Conservation (phyloP, 2,113 vertebrate species). For the Poecilia latipinna region DNA sequence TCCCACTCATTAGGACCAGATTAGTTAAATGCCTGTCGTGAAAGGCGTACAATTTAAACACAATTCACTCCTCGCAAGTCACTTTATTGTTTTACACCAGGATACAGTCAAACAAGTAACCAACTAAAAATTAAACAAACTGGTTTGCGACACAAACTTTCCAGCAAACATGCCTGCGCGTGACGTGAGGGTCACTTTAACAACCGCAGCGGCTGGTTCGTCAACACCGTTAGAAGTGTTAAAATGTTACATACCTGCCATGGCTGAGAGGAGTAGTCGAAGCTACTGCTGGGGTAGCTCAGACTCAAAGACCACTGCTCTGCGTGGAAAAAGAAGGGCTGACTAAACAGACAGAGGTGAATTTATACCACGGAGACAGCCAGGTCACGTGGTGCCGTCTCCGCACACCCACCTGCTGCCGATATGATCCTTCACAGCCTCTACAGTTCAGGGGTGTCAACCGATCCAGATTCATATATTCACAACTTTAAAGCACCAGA, state of each 20-base stretch:
- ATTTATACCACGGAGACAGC: slow-evolving; percentile 67
- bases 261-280: slow-evolving; percentile 50
- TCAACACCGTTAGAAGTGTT: neutral
- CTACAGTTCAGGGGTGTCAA: neutral
- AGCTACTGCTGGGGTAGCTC: slow-evolving; percentile 53
- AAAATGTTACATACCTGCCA: slow-evolving; percentile 71
- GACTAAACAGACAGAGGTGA: slow-evolving; percentile 37
- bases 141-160: neutral
- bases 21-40: neutral
- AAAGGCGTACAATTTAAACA: too few species aligned
- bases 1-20: neutral
- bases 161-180: neutral
- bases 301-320: slow-evolving; percentile 27
- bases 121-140: neutral
- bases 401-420: slow-evolving; percentile 67
- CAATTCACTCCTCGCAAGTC: too few species aligned
- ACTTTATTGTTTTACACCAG: too few species aligned
- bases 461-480: neutral
- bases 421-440: slow-evolving; percentile 19
- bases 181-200: neutral
- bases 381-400: slow-evolving; percentile 63
- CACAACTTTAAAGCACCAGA: neutral
- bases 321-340: slow-evolving; percentile 40
- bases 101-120: neutral
- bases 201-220: neutral